Evolutionary conservation across 2,888 invertebrate genomes (phyloP).

Genomic region (Yponomeuta cagnagella): DNA sequence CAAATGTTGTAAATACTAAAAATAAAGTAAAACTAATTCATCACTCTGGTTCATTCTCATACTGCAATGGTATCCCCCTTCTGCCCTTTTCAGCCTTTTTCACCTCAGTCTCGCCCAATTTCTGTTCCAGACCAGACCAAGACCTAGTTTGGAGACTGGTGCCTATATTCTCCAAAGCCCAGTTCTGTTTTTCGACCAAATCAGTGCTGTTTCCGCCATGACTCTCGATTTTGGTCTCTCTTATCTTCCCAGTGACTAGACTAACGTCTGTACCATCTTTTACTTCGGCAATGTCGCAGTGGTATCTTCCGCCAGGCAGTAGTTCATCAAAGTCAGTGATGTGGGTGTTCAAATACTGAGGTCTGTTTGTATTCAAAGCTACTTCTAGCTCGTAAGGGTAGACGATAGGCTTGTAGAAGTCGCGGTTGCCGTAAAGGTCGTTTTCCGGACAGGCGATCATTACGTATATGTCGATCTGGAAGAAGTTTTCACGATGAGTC

Average conservation of each 20-base stretch:
- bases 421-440: slow-evolving; percentile 86
- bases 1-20: slow-evolving; percentile 12
- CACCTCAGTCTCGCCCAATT: slow-evolving; percentile 83
- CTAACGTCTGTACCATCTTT: slow-evolving; percentile 79
- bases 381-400: slow-evolving; percentile 95
- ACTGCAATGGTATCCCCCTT: slow-evolving; percentile 84
- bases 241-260: slow-evolving; percentile 82
- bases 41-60: slow-evolving; percentile 75
- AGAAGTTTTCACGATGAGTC: slow-evolving; percentile 20
- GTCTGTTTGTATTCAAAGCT: slow-evolving; percentile 79
- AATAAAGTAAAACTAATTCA: slow-evolving; percentile 24
- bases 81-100: slow-evolving; percentile 82
- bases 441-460: slow-evolving; percentile 95
- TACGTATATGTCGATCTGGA: slow-evolving; percentile 92
- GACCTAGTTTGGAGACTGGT: slow-evolving; percentile 80
- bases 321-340: slow-evolving; percentile 85
- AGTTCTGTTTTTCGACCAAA: slow-evolving; percentile 64
- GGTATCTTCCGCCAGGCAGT: slow-evolving; percentile 77
- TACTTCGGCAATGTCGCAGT: slow-evolving; percentile 58
- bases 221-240: slow-evolving; percentile 59
- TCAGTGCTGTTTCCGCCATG: slow-evolving; percentile 49
- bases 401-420: slow-evolving; percentile 92
- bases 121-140: slow-evolving; percentile 92
- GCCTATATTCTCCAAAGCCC: slow-evolving; percentile 74
- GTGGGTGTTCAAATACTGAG: slow-evolving; percentile 77